Conservation (phyloP, 92 coral and sea anemone genomes). For the Siderastrea radians region DNA sequence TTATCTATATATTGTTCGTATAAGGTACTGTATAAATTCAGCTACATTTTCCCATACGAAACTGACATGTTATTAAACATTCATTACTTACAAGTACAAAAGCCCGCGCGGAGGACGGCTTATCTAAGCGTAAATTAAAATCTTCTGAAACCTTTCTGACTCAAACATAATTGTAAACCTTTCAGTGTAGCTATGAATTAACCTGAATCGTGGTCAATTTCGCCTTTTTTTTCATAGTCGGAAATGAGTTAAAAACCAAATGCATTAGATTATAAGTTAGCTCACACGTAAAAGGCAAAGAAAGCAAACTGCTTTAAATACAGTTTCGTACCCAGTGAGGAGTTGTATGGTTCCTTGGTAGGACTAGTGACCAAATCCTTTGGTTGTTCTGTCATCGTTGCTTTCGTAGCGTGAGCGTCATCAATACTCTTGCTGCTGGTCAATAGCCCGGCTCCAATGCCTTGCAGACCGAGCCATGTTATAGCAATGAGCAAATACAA, state of each 20-base stretch:
- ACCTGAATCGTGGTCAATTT: too few relatives aligned
- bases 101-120: background rate
- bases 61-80: slow-evolving; percentile 44
- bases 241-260: background rate
- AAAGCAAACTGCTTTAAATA: background rate
- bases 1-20: background rate
- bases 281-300: background rate
- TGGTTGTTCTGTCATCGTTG: slow-evolving; percentile 25
- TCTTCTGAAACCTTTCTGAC: background rate
- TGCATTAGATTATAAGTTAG: background rate
- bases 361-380: slow-evolving; percentile 21
- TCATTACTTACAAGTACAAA: slow-evolving; percentile 10
- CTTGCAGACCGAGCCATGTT: slow-evolving; percentile 57
- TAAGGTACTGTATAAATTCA: background rate
- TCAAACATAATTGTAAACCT: background rate
- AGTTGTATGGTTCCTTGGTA: slow-evolving; percentile 15
- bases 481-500: slow-evolving; percentile 25
- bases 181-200: too few relatives aligned
- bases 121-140: slow-evolving; percentile 18
- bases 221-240: background rate
- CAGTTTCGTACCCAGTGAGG: slow-evolving; percentile 50
- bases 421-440: slow-evolving; percentile 18
- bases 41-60: slow-evolving; percentile 3
- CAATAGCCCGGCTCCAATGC: slow-evolving; percentile 8
- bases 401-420: slow-evolving; percentile 19